Conservation (phyloP, 1,140 invertebrate species). For the Lordiphosa stackelbergi region DNA sequence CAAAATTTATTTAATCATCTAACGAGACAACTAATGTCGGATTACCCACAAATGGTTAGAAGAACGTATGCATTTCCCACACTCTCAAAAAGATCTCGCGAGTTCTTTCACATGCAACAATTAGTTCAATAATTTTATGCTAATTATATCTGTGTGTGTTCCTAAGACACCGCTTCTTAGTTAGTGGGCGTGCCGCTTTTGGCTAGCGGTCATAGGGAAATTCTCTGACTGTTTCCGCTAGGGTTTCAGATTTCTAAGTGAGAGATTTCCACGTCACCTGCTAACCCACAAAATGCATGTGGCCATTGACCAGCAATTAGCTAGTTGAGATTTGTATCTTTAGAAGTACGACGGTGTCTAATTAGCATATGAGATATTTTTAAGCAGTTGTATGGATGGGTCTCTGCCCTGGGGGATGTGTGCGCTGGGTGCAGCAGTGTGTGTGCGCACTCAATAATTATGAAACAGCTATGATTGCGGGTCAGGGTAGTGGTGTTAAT, state of each 20-base stretch:
- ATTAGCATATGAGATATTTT: conserved; percentile 54
- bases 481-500: conserved; percentile 30
- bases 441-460: conserved; percentile 34
- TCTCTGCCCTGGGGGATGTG: conserved; percentile 15
- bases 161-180: conserved; percentile 30
- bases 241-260: conserved; percentile 18
- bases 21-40: conserved; percentile 49
- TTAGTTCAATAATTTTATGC: conserved; percentile 70
- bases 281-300: conserved; percentile 62
- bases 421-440: too few species aligned
- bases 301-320: conserved; percentile 64
- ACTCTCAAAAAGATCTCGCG: conserved; percentile 5
- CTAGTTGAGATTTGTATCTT: conserved; percentile 46
- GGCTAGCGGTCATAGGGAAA: conserved; percentile 61
- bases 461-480: conserved; percentile 1
- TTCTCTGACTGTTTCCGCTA: conserved; percentile 13
- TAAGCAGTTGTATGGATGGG: conserved; percentile 11
- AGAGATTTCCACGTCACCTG: conserved; percentile 58
- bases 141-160: conserved; percentile 63
- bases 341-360: conserved; percentile 40
- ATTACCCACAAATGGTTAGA: conserved; percentile 15
- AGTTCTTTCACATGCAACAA: conserved; percentile 51
- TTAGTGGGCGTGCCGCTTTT: conserved; percentile 36
- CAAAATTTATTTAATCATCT: conserved; percentile 39
- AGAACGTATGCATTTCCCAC: conserved; percentile 62